These are phyloP conservation scores for Heliconius congener DNA, from an alignment of 1,140 invertebrate species.

Conservation along the genomic window DNA sequence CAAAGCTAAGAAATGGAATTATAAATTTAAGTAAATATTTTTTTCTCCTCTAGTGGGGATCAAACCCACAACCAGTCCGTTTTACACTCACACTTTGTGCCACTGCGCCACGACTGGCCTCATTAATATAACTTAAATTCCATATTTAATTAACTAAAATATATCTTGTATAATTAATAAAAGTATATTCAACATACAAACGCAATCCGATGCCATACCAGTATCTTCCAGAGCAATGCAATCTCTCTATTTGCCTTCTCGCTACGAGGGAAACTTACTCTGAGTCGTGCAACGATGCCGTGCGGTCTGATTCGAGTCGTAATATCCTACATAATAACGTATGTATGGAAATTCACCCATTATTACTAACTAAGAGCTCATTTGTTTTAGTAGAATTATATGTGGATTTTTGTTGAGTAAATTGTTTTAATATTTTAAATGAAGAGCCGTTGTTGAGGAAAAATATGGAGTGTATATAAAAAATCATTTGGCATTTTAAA, in stretches of 20 bases:
- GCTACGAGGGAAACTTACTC: constrained; percentile 17
- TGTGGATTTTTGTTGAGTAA: neutral
- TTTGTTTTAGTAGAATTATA: neutral
- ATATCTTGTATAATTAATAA: neutral
- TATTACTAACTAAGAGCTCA: neutral
- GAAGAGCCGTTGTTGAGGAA: no score
- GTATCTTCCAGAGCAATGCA: neutral
- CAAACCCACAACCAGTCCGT: no score
- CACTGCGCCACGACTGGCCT: no score
- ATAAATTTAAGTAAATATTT: no score
- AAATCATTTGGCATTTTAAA: no score
- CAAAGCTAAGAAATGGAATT: no score
- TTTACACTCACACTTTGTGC: no score
- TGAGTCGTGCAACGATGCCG: constrained; percentile 1
- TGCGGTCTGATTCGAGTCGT: constrained; percentile 22
- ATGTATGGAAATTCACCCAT: neutral
- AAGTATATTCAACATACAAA: neutral
- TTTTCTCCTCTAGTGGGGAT: no score
- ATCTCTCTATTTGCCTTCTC: constrained; percentile 2
- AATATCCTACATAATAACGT: constrained; percentile 9
- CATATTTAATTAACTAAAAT: neutral
- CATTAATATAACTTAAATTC: neutral
- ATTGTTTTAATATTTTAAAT: neutral
- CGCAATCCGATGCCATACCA: neutral
- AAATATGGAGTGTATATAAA: no score